phyloP scores from a whole-genome alignment of 2,797 vertebrate species.

The Epinephelus malabaricus region DNA sequence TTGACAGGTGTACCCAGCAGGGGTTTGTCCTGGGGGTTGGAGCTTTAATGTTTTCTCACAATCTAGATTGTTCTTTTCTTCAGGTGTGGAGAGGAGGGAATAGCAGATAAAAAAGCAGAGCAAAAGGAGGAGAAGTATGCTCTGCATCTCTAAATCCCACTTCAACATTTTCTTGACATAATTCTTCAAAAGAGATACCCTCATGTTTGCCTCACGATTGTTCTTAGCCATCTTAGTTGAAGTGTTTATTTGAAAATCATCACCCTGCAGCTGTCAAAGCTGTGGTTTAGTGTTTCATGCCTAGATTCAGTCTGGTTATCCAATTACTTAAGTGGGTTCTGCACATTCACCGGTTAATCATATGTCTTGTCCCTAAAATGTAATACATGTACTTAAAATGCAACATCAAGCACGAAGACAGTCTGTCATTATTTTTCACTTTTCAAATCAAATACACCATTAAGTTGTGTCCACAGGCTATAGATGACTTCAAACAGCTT shows the following conservation, averaged over 20 bases:
- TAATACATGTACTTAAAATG: conserved; percentile 33
- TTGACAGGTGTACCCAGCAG: conserved; percentile 75
- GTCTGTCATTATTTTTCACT: conserved; percentile 53
- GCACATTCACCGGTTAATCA: conserved; percentile 39
- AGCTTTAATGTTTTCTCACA: conserved; percentile 75
- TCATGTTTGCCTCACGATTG: conserved; percentile 42
- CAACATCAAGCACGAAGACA: conserved; percentile 36
- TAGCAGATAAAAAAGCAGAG: conserved; percentile 31
- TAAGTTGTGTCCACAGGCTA: conserved; percentile 42
- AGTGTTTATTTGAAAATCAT: conserved; percentile 53
- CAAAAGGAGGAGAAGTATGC: conserved; percentile 34
- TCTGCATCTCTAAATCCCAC: conserved; percentile 63
- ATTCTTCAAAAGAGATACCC: conserved; percentile 44
- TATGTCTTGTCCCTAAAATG: conserved; percentile 20
- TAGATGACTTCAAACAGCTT: conserved; percentile 43
- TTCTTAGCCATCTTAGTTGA: conserved; percentile 38
- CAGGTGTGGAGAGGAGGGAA: conserved; percentile 53
- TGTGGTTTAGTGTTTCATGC: conserved; percentile 33
- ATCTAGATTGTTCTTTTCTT: conserved; percentile 68
- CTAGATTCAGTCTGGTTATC: conserved; percentile 43
- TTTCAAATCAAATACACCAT: conserved; percentile 57
- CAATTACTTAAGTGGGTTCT: conserved; percentile 51
- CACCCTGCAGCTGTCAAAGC: conserved; percentile 45
- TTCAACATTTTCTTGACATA: conserved; percentile 56
- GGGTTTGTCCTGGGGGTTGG: conserved; percentile 72